phyloP scores from a whole-genome alignment of 2,797 vertebrate genomes.

The Dendrocincla tyrannina region DNA sequence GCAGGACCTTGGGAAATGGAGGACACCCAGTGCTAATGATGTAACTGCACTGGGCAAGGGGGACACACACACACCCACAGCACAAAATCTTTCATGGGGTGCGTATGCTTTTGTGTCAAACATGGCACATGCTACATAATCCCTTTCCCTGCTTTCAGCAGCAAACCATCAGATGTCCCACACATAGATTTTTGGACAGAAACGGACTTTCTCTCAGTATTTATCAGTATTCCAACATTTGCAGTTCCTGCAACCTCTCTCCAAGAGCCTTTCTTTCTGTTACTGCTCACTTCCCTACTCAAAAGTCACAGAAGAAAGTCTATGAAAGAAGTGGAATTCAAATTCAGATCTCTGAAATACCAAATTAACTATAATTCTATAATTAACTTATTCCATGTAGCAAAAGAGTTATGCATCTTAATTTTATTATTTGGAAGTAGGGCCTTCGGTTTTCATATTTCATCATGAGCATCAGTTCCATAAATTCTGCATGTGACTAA shows the following conservation, averaged over 20 bases:
- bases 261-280: neutral
- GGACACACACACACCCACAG: too few relatives aligned
- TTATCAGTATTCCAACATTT: neutral
- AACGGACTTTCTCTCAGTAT: neutral
- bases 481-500: neutral
- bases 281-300: neutral
- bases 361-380: neutral
- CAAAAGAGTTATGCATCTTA: neutral
- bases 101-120: neutral
- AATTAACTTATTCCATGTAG: neutral
- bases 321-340: neutral
- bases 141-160: neutral
- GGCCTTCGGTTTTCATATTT: neutral
- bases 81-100: neutral
- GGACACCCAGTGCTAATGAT: neutral
- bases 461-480: neutral
- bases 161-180: neutral
- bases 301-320: neutral
- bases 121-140: neutral
- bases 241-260: neutral
- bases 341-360: neutral
- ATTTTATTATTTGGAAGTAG: conserved; percentile 2
- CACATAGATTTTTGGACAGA: neutral
- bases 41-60: neutral
- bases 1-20: neutral